Evolutionary conservation across 2,888 invertebrate genomes (phyloP).

Genomic region (Adela reaumurella): DNA sequence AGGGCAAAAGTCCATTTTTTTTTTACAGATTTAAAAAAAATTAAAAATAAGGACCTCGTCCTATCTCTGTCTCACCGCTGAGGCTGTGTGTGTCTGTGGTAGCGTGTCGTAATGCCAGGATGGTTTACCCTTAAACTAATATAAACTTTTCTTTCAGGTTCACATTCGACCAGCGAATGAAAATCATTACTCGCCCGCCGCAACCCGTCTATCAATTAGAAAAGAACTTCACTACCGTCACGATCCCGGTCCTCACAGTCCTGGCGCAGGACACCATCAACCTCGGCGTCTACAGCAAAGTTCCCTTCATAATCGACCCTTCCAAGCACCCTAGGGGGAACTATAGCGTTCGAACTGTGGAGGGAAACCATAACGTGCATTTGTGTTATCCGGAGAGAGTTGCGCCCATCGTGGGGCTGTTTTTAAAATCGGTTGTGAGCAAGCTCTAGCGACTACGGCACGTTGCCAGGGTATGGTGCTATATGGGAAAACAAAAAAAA

Average conservation of each 20-base stretch:
- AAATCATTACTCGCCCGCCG: slow-evolving; percentile 26
- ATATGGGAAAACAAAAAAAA: no score
- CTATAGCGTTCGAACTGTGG: slow-evolving; percentile 27
- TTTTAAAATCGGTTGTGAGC: slow-evolving; percentile 20
- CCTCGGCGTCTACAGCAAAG: slow-evolving; percentile 17
- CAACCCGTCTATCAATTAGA: slow-evolving; percentile 25
- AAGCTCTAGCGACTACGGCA: no score
- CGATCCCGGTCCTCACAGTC: slow-evolving; percentile 24
- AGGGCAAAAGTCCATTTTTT: no score
- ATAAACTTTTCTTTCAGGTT: no score
- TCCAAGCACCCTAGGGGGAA: slow-evolving; percentile 18
- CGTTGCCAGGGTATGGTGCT: no score
- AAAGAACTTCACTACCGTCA: slow-evolving; percentile 22
- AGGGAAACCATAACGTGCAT: slow-evolving; percentile 60
- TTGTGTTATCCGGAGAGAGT: slow-evolving; percentile 50
- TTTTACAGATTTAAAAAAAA: no score
- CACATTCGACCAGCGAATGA: slow-evolving; percentile 53
- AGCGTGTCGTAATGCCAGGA: no score
- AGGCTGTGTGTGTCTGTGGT: no score
- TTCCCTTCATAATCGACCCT: slow-evolving; percentile 26
- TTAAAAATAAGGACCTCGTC: no score
- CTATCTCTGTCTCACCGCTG: no score
- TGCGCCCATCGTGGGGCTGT: slow-evolving; percentile 30
- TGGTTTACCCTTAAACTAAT: no score
- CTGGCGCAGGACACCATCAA: slow-evolving; percentile 20